Conservation (phyloP, 2,113 vertebrate species). For the Tringa solitaria region DNA sequence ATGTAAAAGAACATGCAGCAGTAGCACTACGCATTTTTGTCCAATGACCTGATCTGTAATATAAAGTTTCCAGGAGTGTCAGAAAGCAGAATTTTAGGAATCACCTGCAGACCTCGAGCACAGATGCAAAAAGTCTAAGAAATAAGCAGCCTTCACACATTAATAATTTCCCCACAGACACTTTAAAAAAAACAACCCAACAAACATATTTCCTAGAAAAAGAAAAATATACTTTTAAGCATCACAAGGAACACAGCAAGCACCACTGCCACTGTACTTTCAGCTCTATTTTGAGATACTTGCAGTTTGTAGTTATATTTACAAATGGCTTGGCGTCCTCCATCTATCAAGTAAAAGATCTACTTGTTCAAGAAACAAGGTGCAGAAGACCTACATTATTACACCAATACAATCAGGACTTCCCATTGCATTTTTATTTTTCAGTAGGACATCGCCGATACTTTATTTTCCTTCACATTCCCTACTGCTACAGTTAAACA, state of each 20-base stretch:
- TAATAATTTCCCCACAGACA: background rate
- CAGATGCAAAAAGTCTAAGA: background rate
- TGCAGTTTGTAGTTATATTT: background rate
- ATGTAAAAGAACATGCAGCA: background rate
- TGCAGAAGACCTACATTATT: background rate
- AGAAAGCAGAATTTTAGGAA: background rate
- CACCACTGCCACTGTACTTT: background rate
- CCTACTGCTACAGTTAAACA: background rate
- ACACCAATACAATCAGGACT: background rate
- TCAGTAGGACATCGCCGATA: background rate
- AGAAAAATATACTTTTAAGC: background rate
- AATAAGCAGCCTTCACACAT: background rate
- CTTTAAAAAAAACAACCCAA: background rate
- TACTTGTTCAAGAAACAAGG: background rate
- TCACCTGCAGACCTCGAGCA: background rate
- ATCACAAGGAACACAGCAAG: background rate
- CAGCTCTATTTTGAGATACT: background rate
- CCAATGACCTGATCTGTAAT: background rate
- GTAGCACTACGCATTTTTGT: background rate
- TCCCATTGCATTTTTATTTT: background rate
- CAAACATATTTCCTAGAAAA: background rate
- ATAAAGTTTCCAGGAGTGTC: background rate
- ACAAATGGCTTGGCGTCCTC: background rate
- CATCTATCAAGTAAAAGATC: background rate
- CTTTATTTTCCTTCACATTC: background rate